Base-by-base conservation (phyloP, 2,888 invertebrate genomes). In the Drosophila mettleri region DNA sequence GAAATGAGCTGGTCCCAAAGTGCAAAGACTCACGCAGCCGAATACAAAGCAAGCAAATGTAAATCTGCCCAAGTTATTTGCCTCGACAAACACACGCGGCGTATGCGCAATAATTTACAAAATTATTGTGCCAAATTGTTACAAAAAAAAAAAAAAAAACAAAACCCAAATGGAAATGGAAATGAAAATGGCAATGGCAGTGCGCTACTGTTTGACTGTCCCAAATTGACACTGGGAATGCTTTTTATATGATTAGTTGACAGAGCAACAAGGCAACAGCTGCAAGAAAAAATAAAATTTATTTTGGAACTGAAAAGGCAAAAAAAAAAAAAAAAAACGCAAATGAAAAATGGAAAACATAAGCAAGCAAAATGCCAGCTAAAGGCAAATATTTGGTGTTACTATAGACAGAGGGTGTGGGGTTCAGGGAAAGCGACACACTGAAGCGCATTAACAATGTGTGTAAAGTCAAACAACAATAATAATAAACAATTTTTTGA, bases 201-300 rank as follows among this genome's bases (percentile, higher is more conserved):
- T 9, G 29, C 8, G 29, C 29, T 29, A 9, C 24, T 9, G 24
- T 45, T 27, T 5, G 27, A 8, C 29, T 18, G 36, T 38, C 41
- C 55, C 59, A 60, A 65, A 58, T 82, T 63, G 63, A 46, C 65
- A 55, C 41, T 18, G 46, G 43, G 16, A 18, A 29, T 58, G 78
- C 81, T 87, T 87, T 87, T 75, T 87, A 81, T 81, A 82, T 87
- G 81, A 82, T 82, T 82, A 82, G 81, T 82, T 87, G 85, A 85
- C 81, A 84, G 65, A 77, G 81, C 45, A 65, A 45, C 29, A 45
- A 51, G 33, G 22, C 49, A 49, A 33, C 49, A 33, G 49, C 36
- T 12, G 24, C 12, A 33, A 49, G 49, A 34, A 43, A 51, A 59
- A 69, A 39, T 20, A 31, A 46, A 24, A 72, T 12, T 10, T 10